Conservation (phyloP, 92 coral and sea anemone genomes). For the Parazoanthus darwini region DNA sequence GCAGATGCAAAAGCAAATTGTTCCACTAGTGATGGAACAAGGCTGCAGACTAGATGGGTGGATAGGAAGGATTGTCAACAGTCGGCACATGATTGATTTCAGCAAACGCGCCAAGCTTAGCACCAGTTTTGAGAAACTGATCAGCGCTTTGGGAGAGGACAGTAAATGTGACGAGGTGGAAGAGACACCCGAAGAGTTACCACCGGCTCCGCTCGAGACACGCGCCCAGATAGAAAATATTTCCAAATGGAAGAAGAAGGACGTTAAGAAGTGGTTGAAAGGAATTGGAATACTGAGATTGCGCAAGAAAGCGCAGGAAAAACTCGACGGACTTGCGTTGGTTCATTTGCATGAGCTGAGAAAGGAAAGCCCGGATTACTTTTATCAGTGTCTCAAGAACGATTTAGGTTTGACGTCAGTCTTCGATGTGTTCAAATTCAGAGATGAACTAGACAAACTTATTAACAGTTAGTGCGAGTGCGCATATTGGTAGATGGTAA, state of each 20-base stretch:
- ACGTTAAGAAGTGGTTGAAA: constrained; percentile 54
- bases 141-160: constrained; percentile 50
- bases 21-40: constrained; percentile 64
- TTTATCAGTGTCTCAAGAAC: constrained; percentile 52
- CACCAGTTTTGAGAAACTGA: constrained; percentile 27
- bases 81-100: constrained; percentile 59
- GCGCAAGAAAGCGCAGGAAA: constrained; percentile 51
- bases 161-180: constrained; percentile 34
- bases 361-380: constrained; percentile 61
- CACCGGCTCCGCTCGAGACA: background rate
- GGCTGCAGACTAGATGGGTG: constrained; percentile 73
- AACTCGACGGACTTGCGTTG: constrained; percentile 54
- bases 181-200: background rate
- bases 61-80: constrained; percentile 58
- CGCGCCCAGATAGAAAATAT: background rate
- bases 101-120: constrained; percentile 31
- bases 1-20: constrained; percentile 62
- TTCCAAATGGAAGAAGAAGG: constrained; percentile 42
- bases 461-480: background rate
- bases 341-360: constrained; percentile 47
- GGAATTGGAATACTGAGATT: constrained; percentile 50
- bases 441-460: constrained; percentile 57
- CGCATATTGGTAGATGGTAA: background rate
- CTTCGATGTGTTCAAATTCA: constrained; percentile 58
- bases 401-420: constrained; percentile 51